These are phyloP conservation scores for Lynx canadensis DNA, from an alignment of 2,113 vertebrate species.

Conservation along the genomic window DNA sequence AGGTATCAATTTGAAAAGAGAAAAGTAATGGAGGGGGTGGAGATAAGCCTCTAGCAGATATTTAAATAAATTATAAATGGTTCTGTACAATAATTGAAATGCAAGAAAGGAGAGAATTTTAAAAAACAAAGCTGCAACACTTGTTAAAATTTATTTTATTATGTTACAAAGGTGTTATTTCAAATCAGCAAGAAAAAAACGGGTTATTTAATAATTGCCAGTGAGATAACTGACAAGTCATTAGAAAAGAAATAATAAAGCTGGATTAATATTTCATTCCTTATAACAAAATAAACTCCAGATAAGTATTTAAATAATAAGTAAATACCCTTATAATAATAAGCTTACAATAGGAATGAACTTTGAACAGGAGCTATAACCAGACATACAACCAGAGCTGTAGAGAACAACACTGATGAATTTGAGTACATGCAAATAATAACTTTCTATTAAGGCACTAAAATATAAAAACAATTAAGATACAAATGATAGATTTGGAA, in stretches of 20 bases:
- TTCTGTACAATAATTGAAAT: constrained; percentile 17
- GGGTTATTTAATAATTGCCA: constrained; percentile 6
- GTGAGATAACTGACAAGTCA: background rate
- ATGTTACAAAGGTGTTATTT: background rate
- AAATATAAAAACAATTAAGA: constrained; percentile 2
- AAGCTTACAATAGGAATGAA: constrained; percentile 5
- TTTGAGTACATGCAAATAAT: background rate
- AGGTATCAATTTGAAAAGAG: constrained; percentile 27
- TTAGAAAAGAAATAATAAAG: constrained; percentile 49
- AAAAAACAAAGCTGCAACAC: background rate
- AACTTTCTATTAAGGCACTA: background rate
- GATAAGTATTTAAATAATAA: constrained; percentile 7
- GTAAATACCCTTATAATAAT: background rate
- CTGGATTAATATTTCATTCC: background rate
- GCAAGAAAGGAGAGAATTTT: background rate
- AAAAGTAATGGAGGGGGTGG: background rate
- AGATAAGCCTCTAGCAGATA: background rate
- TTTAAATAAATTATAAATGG: constrained; percentile 36
- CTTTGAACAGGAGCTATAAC: background rate
- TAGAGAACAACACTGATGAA: background rate
- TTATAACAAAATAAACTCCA: constrained; percentile 4
- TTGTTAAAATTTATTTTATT: background rate
- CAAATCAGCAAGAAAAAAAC: background rate
- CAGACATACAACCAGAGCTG: background rate
- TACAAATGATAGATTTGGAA: constrained; percentile 6